A percentile compares a stretch with the other conserved stretches of the same genome.
phyloP scores from a whole-genome alignment of 2,113 vertebrate genomes.

The Rhinoderma darwinii region DNA sequence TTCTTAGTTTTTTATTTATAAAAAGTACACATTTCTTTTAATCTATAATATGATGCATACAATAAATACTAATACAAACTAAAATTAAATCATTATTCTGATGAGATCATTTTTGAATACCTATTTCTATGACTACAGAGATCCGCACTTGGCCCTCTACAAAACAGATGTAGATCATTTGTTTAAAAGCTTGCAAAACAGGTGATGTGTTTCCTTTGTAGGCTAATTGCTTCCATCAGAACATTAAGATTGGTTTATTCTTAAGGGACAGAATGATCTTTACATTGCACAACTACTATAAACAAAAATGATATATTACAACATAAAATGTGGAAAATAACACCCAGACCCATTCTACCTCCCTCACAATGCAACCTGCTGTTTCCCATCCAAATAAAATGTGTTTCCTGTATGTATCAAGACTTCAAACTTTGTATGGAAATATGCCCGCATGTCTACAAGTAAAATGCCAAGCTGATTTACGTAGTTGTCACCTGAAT shows the following conservation, averaged over 20 bases:
- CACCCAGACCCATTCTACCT: background rate
- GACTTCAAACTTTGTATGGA: slow-evolving; percentile 35
- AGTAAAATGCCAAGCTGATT: background rate
- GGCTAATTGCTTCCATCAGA: slow-evolving; percentile 37
- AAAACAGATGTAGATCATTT: slow-evolving; percentile 13
- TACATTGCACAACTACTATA: slow-evolving; percentile 38
- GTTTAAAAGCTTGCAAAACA: background rate
- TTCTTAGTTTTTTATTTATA: no score
- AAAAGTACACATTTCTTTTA: no score
- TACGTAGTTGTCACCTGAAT: background rate
- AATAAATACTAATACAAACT: background rate
- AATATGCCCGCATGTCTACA: background rate
- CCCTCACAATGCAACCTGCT: background rate
- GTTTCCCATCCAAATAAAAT: slow-evolving; percentile 33
- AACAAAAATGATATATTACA: slow-evolving; percentile 51
- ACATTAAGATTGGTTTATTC: slow-evolving; percentile 1
- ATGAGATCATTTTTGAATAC: background rate
- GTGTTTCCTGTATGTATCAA: slow-evolving; percentile 32
- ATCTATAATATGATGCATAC: background rate
- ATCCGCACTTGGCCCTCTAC: background rate
- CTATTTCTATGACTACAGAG: background rate
- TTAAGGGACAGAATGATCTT: slow-evolving; percentile 23
- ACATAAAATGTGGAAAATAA: slow-evolving; percentile 40
- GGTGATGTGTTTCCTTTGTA: slow-evolving; percentile 23
- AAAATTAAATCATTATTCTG: background rate